Conservation (phyloP, 2,797 vertebrate species). For the Oreochromis grahami region DNA sequence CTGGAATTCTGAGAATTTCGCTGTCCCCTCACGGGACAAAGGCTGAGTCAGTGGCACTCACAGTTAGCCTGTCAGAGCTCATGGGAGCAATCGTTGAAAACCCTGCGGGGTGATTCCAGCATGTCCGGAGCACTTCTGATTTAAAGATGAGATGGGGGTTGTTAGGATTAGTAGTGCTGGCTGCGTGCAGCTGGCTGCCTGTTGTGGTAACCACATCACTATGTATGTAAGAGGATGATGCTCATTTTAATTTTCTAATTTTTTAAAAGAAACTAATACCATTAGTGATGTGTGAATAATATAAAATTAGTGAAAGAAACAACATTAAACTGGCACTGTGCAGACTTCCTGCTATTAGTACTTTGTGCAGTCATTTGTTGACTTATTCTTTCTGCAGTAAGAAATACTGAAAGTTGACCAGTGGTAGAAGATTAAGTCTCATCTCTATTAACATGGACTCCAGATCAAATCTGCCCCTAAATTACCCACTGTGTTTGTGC, state of each 20-base stretch:
- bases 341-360: background rate
- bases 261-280: background rate
- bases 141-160: conserved; percentile 9
- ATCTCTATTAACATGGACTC: background rate
- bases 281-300: background rate
- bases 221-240: background rate
- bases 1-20: conserved; percentile 72
- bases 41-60: conserved; percentile 41
- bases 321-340: accelerated
- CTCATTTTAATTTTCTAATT: background rate
- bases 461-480: conserved; percentile 2
- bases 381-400: background rate
- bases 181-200: background rate
- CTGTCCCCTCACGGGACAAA: conserved; percentile 41
- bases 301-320: background rate
- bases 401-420: background rate
- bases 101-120: conserved; percentile 23
- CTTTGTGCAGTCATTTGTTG: background rate
- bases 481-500: background rate
- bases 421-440: conserved; percentile 11
- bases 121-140: conserved; percentile 2
- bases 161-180: background rate
- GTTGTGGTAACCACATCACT: background rate
- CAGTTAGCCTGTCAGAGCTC: conserved; percentile 12
- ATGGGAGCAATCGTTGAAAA: conserved; percentile 27